Conservation (phyloP, 2,888 invertebrate species). For the Rhodophaea formosa region DNA sequence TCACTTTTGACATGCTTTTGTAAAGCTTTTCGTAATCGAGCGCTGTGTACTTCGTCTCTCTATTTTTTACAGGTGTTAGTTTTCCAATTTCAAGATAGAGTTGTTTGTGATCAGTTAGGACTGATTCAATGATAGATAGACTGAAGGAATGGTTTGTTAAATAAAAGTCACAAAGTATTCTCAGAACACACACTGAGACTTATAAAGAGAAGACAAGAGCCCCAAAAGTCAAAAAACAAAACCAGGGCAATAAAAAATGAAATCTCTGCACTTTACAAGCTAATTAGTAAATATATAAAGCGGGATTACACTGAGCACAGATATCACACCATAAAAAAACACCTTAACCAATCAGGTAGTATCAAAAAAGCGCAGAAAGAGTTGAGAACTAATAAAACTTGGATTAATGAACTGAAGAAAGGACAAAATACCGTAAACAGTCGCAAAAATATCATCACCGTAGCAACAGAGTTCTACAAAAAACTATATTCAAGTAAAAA, state of each 20-base stretch:
- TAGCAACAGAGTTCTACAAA: constrained; percentile 30
- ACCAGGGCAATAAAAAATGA: constrained; percentile 26
- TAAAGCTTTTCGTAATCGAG: constrained; percentile 11
- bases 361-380: constrained; percentile 28
- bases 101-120: too few species aligned
- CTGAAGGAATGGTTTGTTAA: too few species aligned
- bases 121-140: too few species aligned
- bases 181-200: too few species aligned
- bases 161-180: neutral
- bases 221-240: constrained; percentile 21
- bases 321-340: constrained; percentile 21
- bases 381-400: constrained; percentile 22
- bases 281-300: constrained; percentile 26
- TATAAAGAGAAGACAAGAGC: too few species aligned
- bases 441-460: constrained; percentile 23
- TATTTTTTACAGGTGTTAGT: too few species aligned
- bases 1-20: neutral
- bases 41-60: too few species aligned
- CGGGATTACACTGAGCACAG: constrained; percentile 24
- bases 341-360: constrained; percentile 19
- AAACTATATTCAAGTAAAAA: too few species aligned
- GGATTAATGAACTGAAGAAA: constrained; percentile 24
- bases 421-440: constrained; percentile 17
- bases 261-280: constrained; percentile 24
- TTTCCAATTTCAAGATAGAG: too few species aligned